Evolutionary conservation across 2,797 vertebrate genomes (phyloP).

Genomic region (Microctenopoma lineatum): DNA sequence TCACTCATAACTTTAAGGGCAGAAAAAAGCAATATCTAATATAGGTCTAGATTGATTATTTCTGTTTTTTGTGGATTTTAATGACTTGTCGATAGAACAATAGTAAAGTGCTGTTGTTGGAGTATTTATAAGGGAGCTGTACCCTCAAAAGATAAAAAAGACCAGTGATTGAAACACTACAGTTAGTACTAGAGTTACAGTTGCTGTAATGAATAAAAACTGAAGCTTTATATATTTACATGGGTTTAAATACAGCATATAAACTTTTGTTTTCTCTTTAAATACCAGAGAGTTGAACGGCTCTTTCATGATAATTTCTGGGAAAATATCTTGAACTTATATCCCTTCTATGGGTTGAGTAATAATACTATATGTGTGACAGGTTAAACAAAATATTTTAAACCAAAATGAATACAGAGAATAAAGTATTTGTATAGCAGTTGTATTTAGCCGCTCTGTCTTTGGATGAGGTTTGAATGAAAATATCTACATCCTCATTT

Average conservation of each 20-base stretch:
- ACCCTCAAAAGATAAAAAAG: neutral
- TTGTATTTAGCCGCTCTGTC: conserved; percentile 18
- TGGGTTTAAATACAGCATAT: neutral
- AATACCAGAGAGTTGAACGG: neutral
- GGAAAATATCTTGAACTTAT: neutral
- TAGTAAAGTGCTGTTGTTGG: too few species aligned
- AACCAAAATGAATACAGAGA: conserved; percentile 2
- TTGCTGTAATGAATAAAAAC: neutral
- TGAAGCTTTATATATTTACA: neutral
- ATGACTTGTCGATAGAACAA: too few species aligned
- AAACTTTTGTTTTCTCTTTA: neutral
- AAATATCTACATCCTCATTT: conserved; percentile 13
- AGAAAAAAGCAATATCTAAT: neutral
- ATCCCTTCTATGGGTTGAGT: neutral
- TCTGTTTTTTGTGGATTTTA: too few species aligned
- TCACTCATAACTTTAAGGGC: too few species aligned
- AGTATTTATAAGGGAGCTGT: neutral
- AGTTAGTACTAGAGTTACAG: too few species aligned
- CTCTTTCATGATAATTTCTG: neutral
- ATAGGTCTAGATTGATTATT: neutral
- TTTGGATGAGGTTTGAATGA: conserved; percentile 22
- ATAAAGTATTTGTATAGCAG: neutral
- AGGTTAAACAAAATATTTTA: neutral
- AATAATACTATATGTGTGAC: neutral
- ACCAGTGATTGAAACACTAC: neutral